Evolutionary conservation across 2,797 vertebrate species (phyloP), one percentile per base, ranked within the genome.

Genomic region (Allochrocebus solatus): DNA sequence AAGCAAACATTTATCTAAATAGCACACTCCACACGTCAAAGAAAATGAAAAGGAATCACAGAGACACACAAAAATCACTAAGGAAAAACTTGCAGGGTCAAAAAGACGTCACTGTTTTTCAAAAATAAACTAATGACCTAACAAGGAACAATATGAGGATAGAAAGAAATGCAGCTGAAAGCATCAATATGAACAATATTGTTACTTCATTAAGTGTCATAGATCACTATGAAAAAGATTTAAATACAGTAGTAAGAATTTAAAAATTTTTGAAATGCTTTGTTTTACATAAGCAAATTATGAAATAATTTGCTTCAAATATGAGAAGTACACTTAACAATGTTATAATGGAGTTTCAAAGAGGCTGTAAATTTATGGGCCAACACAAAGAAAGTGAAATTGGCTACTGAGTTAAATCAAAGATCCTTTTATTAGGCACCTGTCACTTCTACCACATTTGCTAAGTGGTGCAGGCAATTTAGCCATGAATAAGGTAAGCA

Each of bases 111-210:
- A 83, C 41, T 59, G 36, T 57, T 96, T 96, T 76, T 79, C 28
- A n/a, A 53, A 4, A 92, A 21, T 93, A 86, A 57, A 61, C 75
- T 84, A 33, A 90, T 12, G 78, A 79, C 41, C 76, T 76, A 5
- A 0, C 0, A 67, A 78, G 5, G 75, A 85, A 36, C 70, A 0
- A 0, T 14, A 72, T 41, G 75, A 55, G 19, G 21, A 0, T 1
- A 95, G 89, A 5, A 53, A 70, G 82, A 89, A 96, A 81, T 81
- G 89, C 75, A 91, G 89, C 96, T 92, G 87, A 97, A 93, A 75
- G 82, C 92, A 96, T 8, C 57, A 64, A 90, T 95, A 97, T 84
- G 28, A 16, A 89, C 67, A 92, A 88, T 41, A 84, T 41, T 4
- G 0, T 92, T 95, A 95, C 91, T 78, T 30, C 82, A 50, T 74